Base-by-base conservation (phyloP, 1,140 invertebrate genomes). In the Epicauta chinensis region DNA sequence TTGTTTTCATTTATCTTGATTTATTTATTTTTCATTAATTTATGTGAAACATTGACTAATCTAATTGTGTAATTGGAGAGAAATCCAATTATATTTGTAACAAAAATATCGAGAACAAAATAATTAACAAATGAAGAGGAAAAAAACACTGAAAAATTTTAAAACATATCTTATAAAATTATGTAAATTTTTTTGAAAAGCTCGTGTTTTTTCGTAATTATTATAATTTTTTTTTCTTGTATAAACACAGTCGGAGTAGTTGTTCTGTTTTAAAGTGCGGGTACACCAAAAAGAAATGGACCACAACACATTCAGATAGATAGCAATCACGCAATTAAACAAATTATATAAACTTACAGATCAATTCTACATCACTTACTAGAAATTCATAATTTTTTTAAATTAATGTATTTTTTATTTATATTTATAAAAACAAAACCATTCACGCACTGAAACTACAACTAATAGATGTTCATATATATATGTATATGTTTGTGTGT, bases 21-120 rank as follows among this genome's bases (percentile, higher is more conserved):
- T 23, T 23, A 7, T 23, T 7, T 3, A 5, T 23, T 23, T 23
- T 7, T 23, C 23, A n/a, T 7, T 52, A 23, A 44, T 58, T 63
- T 58, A 49, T 45, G 47, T 55, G 57, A 56, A 50, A 61, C 51
- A 56, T 53, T 56, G 43, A 61, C 52, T 61, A 59, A 53, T 49
- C 59, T 61, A 61, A 42, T 51, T 56, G 59, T 61, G 23, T 23
- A 23, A 56, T 55, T 48, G 42, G n/a, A n/a, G 4, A 23, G 37
- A 40, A 53, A 53, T 48, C 41, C 40, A 49, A 35, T 41, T 54
- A 51, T 47, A 17, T 49, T 42, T 40, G 35, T 52, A 55, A 58
- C 37, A 53, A 23, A 23, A 23, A 5, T 23, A 23, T 7, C 7
- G 4, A 23, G 7, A 23, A 23, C 2, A 23, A 55, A 55, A 55